phyloP scores from a whole-genome alignment of 2,113 vertebrate genomes.

The Oreochromis niloticus region DNA sequence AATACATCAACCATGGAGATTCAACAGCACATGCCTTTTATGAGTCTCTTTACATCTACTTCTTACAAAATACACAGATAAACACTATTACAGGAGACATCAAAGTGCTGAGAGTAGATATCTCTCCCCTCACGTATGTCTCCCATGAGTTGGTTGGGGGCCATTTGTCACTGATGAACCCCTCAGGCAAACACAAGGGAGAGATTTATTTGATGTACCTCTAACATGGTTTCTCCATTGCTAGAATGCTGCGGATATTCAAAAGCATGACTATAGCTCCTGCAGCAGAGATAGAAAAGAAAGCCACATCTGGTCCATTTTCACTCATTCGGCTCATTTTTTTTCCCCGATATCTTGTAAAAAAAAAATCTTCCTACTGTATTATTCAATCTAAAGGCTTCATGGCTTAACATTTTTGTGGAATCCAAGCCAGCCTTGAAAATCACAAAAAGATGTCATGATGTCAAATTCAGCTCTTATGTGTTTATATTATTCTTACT shows the following conservation, averaged over 20 bases:
- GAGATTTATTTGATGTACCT: constrained; percentile 26
- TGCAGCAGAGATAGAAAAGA: not conserved
- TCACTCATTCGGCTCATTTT: not conserved
- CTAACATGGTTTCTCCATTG: not conserved
- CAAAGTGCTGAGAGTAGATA: not conserved
- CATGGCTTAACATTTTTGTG: not conserved
- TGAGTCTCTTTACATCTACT: not conserved
- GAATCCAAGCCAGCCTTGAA: not conserved
- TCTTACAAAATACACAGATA: not conserved
- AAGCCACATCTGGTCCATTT: not conserved
- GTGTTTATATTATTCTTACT: not conserved
- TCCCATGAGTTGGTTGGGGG: constrained; percentile 17
- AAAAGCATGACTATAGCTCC: not conserved
- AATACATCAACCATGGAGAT: not conserved
- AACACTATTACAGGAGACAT: constrained; percentile 4
- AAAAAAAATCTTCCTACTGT: not conserved
- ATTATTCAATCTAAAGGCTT: not conserved
- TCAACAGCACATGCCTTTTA: not conserved
- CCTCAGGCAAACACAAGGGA: constrained; percentile 19
- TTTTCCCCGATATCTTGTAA: not conserved
- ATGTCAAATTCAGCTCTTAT: not conserved
- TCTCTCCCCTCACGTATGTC: constrained; percentile 8
- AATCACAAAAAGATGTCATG: not conserved
- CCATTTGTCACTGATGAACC: constrained; percentile 45
- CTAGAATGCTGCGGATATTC: not conserved